phyloP scores from a whole-genome alignment of 2,797 vertebrate genomes.

The Cyprinella venusta region DNA sequence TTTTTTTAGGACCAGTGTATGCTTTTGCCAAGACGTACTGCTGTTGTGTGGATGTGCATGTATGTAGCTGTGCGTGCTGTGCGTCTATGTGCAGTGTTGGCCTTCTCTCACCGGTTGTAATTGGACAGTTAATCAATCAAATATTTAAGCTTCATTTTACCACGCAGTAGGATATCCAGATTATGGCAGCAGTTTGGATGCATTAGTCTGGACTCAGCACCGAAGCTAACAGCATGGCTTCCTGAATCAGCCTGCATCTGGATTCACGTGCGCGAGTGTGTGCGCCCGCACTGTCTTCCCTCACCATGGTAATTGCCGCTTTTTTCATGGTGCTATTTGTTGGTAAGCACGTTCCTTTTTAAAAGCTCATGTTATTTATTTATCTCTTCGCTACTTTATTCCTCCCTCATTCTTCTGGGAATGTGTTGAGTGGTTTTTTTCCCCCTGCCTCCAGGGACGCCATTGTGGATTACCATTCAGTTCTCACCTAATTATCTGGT shows the following conservation, averaged over 20 bases:
- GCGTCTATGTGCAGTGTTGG: constrained; percentile 52
- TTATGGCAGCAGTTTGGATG: constrained; percentile 78
- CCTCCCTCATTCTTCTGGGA: constrained; percentile 50
- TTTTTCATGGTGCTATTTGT: constrained; percentile 75
- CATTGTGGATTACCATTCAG: constrained; percentile 83
- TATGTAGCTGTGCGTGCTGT: constrained; percentile 44
- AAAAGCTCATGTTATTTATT: constrained; percentile 67
- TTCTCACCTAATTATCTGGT: constrained; percentile 84
- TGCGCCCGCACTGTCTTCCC: constrained; percentile 62
- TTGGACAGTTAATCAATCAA: constrained; percentile 85
- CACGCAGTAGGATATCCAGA: constrained; percentile 79
- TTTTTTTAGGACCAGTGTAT: constrained; percentile 15
- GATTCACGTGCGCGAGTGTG: constrained; percentile 30
- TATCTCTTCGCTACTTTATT: constrained; percentile 63
- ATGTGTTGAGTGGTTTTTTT: constrained; percentile 52
- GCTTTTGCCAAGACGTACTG: constrained; percentile 57
- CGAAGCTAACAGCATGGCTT: constrained; percentile 69
- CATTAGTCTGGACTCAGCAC: constrained; percentile 75
- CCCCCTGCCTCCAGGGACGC: constrained; percentile 73
- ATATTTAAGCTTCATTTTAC: constrained; percentile 84
- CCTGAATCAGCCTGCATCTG: constrained; percentile 60
- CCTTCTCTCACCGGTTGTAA: constrained; percentile 74
- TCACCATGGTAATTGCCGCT: constrained; percentile 73
- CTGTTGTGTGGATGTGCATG: constrained; percentile 69
- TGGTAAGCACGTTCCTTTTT: constrained; percentile 74